These are phyloP conservation scores for Oreonectes daqikongensis DNA, from an alignment of 2,797 vertebrate genomes.

Conservation along the genomic window DNA sequence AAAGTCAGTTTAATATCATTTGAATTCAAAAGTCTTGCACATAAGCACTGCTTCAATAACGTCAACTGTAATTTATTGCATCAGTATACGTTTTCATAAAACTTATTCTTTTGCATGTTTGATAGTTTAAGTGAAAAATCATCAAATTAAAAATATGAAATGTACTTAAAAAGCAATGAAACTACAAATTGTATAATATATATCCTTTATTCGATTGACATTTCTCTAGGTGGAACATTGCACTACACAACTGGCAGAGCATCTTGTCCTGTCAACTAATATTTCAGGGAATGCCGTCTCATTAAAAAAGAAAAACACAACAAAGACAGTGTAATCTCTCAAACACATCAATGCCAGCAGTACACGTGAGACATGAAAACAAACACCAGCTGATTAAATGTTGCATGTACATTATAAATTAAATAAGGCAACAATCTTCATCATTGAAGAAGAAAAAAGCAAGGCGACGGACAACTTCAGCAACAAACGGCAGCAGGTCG, in stretches of 20 bases:
- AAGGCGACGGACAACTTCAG: conserved; percentile 1
- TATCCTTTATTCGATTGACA: conserved; percentile 63
- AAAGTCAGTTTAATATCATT: too few species aligned
- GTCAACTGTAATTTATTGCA: too few species aligned
- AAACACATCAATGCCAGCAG: conserved; percentile 30
- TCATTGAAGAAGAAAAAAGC: conserved; percentile 1
- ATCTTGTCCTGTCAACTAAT: conserved; percentile 36
- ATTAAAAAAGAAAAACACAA: conserved; percentile 41
- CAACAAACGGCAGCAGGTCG: background rate
- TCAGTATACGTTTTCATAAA: too few species aligned
- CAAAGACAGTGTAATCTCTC: conserved; percentile 43
- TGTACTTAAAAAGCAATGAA: too few species aligned
- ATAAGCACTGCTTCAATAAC: too few species aligned
- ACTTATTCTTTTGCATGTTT: too few species aligned
- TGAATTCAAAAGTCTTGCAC: too few species aligned
- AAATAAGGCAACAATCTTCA: conserved; percentile 58
- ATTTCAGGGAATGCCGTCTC: conserved; percentile 49
- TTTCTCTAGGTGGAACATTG: conserved; percentile 56
- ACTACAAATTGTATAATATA: too few species aligned
- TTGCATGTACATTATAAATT: conserved; percentile 49
- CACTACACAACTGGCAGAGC: conserved; percentile 53
- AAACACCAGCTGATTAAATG: conserved; percentile 45
- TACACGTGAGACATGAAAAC: conserved; percentile 40
- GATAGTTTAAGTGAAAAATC: too few species aligned
- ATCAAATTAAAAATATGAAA: too few species aligned